A percentile compares a stretch with the other conserved stretches of the same genome.
Conservation (phyloP, 1,140 invertebrate genomes). For the Bombus polaris region DNA sequence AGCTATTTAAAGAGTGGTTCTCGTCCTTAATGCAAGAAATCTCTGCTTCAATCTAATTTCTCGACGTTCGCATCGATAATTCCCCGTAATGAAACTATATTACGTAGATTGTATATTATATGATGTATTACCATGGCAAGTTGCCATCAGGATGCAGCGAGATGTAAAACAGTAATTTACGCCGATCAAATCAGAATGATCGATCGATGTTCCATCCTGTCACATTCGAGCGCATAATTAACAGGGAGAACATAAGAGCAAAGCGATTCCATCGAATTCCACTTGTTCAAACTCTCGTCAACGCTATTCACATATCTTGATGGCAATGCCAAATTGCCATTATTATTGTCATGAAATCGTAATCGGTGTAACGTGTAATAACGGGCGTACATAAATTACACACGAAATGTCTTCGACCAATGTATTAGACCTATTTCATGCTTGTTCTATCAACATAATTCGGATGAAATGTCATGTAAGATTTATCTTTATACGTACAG, state of each 20-base stretch:
- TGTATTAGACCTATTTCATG: neutral
- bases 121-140: constrained; percentile 42
- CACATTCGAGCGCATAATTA: constrained; percentile 32
- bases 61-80: constrained; percentile 2
- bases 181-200: constrained; percentile 49
- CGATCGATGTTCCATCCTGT: constrained; percentile 39
- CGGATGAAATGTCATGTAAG: neutral
- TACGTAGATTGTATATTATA: constrained; percentile 33
- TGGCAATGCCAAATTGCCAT: neutral
- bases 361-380: neutral
- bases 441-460: neutral
- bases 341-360: constrained; percentile 9
- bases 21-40: neutral
- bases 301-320: neutral
- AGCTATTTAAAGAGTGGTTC: neutral
- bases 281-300: constrained; percentile 36
- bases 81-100: constrained; percentile 28
- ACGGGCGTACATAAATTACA: neutral
- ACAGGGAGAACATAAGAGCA: constrained; percentile 30
- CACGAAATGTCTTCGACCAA: neutral
- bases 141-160: constrained; percentile 40
- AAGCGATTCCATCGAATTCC: constrained; percentile 20
- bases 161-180: constrained; percentile 57
- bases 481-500: too few species aligned
- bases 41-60: constrained; percentile 34